phyloP scores from a whole-genome alignment of 35 echinoderm and acorn worm genomes.

The Lytechinus variegatus region DNA sequence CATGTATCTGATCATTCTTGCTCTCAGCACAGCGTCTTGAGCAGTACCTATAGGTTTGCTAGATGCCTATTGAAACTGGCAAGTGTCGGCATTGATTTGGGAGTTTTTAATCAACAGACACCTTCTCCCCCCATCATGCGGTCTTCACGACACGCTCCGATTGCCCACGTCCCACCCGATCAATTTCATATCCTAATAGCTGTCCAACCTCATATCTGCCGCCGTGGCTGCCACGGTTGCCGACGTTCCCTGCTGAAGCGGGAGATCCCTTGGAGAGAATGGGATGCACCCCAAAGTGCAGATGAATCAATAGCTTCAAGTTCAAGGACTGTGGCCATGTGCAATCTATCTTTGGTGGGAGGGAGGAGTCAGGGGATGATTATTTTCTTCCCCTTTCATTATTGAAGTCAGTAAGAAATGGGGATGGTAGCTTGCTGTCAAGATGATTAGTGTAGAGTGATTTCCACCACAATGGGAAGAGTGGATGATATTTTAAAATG shows the following conservation, averaged over 20 bases:
- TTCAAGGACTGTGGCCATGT: conserved; percentile 14
- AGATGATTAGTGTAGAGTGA: too few relatives aligned
- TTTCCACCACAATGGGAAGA: too few relatives aligned
- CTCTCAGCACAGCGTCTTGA: not conserved
- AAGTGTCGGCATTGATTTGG: conserved; percentile 15
- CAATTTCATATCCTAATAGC: conserved; percentile 40
- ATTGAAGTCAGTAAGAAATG: not conserved
- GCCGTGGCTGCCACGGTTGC: not conserved
- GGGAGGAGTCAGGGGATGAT: not conserved
- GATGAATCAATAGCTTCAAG: conserved; percentile 40
- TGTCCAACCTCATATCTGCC: conserved; percentile 25
- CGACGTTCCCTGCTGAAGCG: not conserved
- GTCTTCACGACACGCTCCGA: conserved; percentile 26
- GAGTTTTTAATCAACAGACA: conserved; percentile 19
- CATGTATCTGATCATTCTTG: not conserved
- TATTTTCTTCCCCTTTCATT: not conserved
- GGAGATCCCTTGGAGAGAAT: not conserved
- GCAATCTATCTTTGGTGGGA: not conserved
- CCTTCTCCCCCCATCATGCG: not conserved
- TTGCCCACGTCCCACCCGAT: conserved; percentile 29
- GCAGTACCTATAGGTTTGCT: not conserved
- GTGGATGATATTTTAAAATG: too few relatives aligned
- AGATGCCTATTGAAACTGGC: not conserved
- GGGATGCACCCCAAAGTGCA: conserved; percentile 34
- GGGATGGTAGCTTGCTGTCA: not conserved